Percentiles rank a stretch among this genome's conserved stretches.
Evolutionary conservation across 2,797 vertebrate genomes (phyloP).

Genomic region (Lepilemur septentrionalis): DNA sequence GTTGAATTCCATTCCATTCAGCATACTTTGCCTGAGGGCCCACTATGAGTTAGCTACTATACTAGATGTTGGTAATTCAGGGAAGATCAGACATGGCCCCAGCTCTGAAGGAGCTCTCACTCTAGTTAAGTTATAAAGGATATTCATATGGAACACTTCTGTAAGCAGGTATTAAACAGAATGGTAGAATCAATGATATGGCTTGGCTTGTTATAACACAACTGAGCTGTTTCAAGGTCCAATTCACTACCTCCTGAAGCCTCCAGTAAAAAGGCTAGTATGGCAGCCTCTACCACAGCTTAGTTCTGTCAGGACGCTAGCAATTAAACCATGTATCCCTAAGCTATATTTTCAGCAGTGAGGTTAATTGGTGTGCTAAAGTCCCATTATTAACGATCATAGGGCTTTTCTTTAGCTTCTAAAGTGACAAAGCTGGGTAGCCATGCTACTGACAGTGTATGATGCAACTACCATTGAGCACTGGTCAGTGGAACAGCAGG

Average conservation of each 20-base stretch:
- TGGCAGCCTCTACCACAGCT: neutral
- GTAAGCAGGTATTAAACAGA: constrained; percentile 8
- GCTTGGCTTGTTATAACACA: neutral
- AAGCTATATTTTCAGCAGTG: neutral
- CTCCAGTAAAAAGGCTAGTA: neutral
- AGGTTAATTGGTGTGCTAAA: constrained; percentile 1
- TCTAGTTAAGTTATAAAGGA: neutral
- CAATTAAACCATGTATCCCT: neutral
- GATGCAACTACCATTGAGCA: neutral
- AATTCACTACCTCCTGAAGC: neutral
- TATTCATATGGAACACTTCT: neutral
- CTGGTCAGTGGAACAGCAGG: neutral
- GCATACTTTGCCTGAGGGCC: neutral
- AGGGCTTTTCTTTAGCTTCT: constrained; percentile 19
- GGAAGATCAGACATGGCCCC: neutral
- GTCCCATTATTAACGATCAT: neutral
- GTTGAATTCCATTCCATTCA: constrained; percentile 6
- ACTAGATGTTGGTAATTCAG: neutral
- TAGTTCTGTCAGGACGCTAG: neutral
- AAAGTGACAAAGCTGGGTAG: neutral
- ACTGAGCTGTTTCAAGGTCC: neutral
- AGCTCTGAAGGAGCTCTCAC: neutral
- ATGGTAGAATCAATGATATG: neutral
- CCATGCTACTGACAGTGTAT: neutral
- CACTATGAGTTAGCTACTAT: neutral